Conservation (phyloP, 2,888 invertebrate species). For the Aphodius granarius region DNA sequence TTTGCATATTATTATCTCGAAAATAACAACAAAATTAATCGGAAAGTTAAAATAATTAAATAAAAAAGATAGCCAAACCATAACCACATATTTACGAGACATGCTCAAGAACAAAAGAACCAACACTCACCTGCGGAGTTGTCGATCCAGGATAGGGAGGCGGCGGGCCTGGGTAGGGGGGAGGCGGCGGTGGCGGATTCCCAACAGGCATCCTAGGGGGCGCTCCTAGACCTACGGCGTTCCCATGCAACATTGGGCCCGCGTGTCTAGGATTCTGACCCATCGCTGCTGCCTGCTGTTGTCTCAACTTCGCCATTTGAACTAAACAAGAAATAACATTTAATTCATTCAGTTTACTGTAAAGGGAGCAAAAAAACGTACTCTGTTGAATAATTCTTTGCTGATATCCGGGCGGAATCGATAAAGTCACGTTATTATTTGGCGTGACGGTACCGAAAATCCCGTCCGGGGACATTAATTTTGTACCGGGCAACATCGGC, state of each 20-base stretch:
- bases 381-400: constrained; percentile 43
- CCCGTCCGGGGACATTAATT: constrained; percentile 62
- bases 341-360: not conserved
- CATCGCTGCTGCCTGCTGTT: constrained; percentile 47
- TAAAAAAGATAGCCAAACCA: constrained; percentile 33
- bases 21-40: constrained; percentile 15
- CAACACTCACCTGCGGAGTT: constrained; percentile 36
- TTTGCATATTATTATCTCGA: constrained; percentile 8
- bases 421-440: constrained; percentile 63
- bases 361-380: constrained; percentile 38
- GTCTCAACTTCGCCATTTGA: constrained; percentile 42
- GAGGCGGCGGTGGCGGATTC: constrained; percentile 69
- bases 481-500: constrained; percentile 60
- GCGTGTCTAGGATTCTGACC: constrained; percentile 35
- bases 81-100: constrained; percentile 31
- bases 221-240: constrained; percentile 18
- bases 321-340: constrained; percentile 27
- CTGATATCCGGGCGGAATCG: constrained; percentile 56
- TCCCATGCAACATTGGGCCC: constrained; percentile 29
- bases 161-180: constrained; percentile 72
- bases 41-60: constrained; percentile 24
- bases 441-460: constrained; percentile 67
- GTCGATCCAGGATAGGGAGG: constrained; percentile 67
- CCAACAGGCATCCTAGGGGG: constrained; percentile 30
- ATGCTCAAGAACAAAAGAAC: constrained; percentile 25